Evolutionary conservation across 2,113 vertebrate genomes (phyloP).

Genomic region (Chloebia gouldiae): DNA sequence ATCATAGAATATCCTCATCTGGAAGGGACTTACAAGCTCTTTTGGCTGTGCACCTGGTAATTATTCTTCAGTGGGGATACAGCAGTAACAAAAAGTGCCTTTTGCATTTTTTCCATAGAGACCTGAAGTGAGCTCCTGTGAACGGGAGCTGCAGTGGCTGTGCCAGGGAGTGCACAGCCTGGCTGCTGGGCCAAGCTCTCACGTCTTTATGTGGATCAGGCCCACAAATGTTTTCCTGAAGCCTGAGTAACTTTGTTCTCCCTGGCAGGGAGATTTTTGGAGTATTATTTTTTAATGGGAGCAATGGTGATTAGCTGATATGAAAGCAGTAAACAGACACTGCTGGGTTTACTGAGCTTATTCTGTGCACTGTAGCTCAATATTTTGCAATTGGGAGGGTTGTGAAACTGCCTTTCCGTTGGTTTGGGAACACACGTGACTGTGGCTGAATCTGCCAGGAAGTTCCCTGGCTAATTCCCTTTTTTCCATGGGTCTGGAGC

Average conservation of each 20-base stretch:
- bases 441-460: neutral
- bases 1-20: neutral
- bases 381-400: slow-evolving; percentile 22
- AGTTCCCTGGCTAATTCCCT: neutral
- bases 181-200: neutral
- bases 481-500: neutral
- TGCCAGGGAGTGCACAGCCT: neutral
- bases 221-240: neutral
- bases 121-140: neutral
- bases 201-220: accelerated
- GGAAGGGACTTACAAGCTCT: neutral
- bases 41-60: neutral
- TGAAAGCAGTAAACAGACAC: neutral
- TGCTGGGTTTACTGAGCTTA: neutral
- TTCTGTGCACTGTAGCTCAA: neutral
- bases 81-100: neutral
- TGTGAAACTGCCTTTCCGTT: slow-evolving; percentile 2
- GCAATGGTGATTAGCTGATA: neutral
- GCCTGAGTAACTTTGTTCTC: neutral
- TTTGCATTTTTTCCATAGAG: accelerated
- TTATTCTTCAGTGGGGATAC: neutral
- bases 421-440: neutral
- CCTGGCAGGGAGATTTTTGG: neutral
- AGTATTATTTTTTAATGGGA: neutral
- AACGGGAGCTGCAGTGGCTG: neutral